phyloP scores from a whole-genome alignment of 2,797 vertebrate genomes.

The Gadopsis bispinosus region DNA sequence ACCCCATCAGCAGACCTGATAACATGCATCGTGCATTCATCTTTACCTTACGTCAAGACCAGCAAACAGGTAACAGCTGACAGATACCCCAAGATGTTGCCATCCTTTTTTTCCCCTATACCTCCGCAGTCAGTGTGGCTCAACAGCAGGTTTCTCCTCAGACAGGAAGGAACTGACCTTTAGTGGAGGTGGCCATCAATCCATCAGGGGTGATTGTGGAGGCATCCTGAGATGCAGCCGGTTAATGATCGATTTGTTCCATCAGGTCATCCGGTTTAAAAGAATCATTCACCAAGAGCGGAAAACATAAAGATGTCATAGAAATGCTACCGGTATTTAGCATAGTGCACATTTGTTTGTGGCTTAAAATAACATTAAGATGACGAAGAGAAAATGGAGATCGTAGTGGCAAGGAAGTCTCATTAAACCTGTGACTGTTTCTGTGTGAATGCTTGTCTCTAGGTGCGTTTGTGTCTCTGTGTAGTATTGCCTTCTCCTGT shows the following conservation, averaged over 20 bases:
- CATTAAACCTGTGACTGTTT: constrained; percentile 49
- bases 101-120: constrained; percentile 6
- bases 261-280: background rate
- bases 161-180: constrained; percentile 72
- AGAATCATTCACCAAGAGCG: background rate
- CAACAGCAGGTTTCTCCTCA: constrained; percentile 66
- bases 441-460: constrained; percentile 7
- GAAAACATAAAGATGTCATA: background rate
- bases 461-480: background rate
- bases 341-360: background rate
- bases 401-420: constrained; percentile 38
- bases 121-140: constrained; percentile 26
- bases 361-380: constrained; percentile 12
- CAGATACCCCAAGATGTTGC: constrained; percentile 9
- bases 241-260: constrained; percentile 44
- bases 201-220: constrained; percentile 25
- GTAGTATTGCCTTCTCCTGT: constrained; percentile 3
- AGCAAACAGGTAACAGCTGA: constrained; percentile 6
- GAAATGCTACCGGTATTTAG: constrained; percentile 26
- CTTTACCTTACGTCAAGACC: background rate
- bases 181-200: constrained; percentile 46
- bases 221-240: constrained; percentile 35
- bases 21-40: background rate
- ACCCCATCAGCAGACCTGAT: background rate
- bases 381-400: constrained; percentile 38